A percentile compares a stretch with the other conserved stretches of the same genome.
These are phyloP conservation scores for Hypselothyrea guttata DNA, from an alignment of 2,888 invertebrate species.

Conservation along the genomic window DNA sequence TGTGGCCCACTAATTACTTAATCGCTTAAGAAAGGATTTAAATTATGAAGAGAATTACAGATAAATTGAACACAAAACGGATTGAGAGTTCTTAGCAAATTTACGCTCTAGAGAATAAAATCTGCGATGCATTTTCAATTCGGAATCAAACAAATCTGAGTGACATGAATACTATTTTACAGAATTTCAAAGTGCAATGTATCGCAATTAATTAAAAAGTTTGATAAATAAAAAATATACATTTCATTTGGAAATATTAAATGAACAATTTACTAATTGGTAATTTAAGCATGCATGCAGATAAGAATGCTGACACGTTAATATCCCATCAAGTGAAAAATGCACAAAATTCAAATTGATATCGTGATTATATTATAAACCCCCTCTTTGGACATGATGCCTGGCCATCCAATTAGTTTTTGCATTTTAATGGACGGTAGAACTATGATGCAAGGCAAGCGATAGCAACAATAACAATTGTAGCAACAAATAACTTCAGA, in stretches of 20 bases:
- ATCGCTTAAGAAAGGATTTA: no score
- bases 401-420: conserved; percentile 43
- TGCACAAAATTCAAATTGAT: no score
- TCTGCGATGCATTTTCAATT: no score
- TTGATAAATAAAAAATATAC: background rate
- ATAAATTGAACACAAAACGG: no score
- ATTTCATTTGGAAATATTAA: conserved; percentile 9
- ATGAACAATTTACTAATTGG: conserved; percentile 43
- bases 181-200: background rate
- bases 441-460: conserved; percentile 26
- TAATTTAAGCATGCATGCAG: conserved; percentile 1
- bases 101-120: no score
- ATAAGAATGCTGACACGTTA: conserved; percentile 31
- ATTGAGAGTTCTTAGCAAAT: no score
- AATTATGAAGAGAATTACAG: no score
- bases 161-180: no score
- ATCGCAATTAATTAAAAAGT: background rate
- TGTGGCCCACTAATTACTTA: no score
- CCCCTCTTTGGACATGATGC: background rate
- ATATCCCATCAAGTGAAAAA: conserved; percentile 7
- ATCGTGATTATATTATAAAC: conserved; percentile 9
- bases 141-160: no score
- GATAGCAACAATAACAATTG: conserved; percentile 32
- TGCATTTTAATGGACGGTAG: conserved; percentile 43
- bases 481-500: conserved; percentile 45